phyloP scores from a whole-genome alignment of 2,797 vertebrate genomes.

The Pristis pectinata region DNA sequence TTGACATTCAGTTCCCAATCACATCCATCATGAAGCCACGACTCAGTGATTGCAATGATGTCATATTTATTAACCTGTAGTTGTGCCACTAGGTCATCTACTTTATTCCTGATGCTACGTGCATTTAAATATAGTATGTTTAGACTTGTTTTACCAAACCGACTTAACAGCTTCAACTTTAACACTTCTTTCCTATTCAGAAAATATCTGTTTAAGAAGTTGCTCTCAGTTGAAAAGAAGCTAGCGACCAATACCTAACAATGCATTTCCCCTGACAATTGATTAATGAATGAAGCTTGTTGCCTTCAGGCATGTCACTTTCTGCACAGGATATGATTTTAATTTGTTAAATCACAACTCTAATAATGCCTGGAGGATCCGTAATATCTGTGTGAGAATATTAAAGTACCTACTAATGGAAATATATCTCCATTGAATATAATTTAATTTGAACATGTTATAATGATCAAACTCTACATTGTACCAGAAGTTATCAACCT shows the following conservation, averaged over 20 bases:
- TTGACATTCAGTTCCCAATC: too few species aligned
- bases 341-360: constrained; percentile 20
- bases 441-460: constrained; percentile 5
- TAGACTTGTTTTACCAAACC: too few species aligned
- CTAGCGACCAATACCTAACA: not conserved
- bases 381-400: constrained; percentile 22
- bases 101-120: too few species aligned
- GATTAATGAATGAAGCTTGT: not conserved
- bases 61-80: too few species aligned
- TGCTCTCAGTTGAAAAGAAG: not conserved
- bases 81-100: too few species aligned
- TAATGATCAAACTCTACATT: not conserved
- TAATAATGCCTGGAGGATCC: constrained; percentile 28
- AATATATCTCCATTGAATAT: not conserved
- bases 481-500: not conserved
- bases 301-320: constrained; percentile 1
- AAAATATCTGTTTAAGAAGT: not conserved
- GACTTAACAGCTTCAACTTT: not conserved
- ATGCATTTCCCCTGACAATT: constrained; percentile 1
- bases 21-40: too few species aligned
- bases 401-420: not conserved
- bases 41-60: too few species aligned
- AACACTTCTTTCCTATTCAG: not conserved
- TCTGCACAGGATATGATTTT: not conserved
- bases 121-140: too few species aligned